Evolutionary conservation across 1,140 invertebrate genomes (phyloP).

Genomic region (Euwallacea fornicatus): DNA sequence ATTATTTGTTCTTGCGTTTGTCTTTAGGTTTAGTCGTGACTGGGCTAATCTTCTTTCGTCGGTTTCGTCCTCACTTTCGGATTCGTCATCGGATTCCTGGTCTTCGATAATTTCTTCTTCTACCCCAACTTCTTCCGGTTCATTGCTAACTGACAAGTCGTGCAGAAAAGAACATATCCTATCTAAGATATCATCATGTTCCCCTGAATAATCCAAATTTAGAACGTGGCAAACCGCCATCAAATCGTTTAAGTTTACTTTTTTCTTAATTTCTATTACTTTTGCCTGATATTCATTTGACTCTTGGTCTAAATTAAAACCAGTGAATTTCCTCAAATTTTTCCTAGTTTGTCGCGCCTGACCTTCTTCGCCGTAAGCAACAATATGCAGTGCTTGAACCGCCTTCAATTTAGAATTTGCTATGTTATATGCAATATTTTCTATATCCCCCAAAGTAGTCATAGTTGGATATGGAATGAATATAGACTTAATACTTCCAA

Average conservation of each 20-base stretch:
- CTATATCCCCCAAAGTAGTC: no score
- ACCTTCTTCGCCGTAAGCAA: background rate
- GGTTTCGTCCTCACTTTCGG: background rate
- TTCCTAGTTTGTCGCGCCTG: background rate
- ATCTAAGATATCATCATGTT: background rate
- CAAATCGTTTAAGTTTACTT: background rate
- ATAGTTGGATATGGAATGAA: no score
- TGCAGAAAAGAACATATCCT: background rate
- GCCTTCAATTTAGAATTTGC: background rate
- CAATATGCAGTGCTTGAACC: background rate
- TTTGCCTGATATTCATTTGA: background rate
- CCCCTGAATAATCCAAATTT: constrained; percentile 1
- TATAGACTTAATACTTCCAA: no score
- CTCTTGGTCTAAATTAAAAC: background rate
- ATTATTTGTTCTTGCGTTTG: background rate
- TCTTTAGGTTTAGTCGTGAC: background rate
- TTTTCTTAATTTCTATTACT: background rate
- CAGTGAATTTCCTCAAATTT: background rate
- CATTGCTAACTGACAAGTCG: background rate
- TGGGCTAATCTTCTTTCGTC: background rate
- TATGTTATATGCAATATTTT: no score
- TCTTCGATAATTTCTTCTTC: constrained; percentile 3
- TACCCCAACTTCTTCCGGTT: constrained; percentile 4
- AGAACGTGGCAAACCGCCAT: background rate
- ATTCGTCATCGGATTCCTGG: background rate